phyloP scores from a whole-genome alignment of 2,113 vertebrate species.

The Lamprotornis superbus region DNA sequence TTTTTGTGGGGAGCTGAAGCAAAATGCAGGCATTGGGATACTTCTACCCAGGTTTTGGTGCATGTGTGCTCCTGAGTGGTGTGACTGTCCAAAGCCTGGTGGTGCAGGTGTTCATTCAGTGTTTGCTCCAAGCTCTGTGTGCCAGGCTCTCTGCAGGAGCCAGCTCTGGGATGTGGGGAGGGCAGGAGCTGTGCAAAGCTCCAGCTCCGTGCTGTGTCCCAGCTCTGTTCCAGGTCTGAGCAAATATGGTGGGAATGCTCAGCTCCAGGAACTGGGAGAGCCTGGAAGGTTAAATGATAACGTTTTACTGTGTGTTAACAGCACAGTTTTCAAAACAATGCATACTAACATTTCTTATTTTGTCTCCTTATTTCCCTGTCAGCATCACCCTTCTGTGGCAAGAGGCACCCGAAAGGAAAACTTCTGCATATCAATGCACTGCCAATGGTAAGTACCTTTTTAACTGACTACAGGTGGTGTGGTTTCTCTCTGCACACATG shows the following conservation, averaged over 20 bases:
- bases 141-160: neutral
- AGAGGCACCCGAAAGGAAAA: constrained; percentile 62
- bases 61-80: neutral
- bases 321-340: neutral
- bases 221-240: neutral
- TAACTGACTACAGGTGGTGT: neutral
- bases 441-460: constrained; percentile 76
- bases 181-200: neutral
- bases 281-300: neutral
- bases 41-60: neutral
- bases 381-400: constrained; percentile 65
- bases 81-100: neutral
- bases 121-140: neutral
- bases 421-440: constrained; percentile 80
- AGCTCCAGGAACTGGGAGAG: neutral
- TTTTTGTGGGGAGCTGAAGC: neutral
- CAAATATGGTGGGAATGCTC: neutral
- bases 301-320: neutral
- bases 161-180: neutral
- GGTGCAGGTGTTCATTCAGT: neutral
- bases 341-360: neutral
- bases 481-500: neutral
- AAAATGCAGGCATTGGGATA: neutral
- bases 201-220: neutral
- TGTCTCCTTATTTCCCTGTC: constrained; percentile 48